Evolutionary conservation across 2,888 invertebrate species (phyloP), one percentile per base, ranked within the genome.

Genomic region (Andrena trimmerana): DNA sequence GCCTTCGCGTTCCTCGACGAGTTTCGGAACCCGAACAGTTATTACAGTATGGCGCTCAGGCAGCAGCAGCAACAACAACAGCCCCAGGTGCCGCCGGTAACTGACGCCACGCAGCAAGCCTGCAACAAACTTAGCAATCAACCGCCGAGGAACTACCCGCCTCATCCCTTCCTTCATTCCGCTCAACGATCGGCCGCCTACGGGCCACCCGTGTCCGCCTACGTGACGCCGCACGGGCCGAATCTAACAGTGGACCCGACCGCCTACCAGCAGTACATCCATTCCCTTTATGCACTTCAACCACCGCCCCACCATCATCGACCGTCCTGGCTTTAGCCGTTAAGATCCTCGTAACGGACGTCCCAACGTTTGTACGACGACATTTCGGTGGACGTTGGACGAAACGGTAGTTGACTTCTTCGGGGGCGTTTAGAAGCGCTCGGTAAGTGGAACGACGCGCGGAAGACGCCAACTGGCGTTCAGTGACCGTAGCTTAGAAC

Each of bases 291-390:
- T 69, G 92, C 93, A 57, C 90, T 94, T 67, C 93, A 92, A 81
- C 92, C 93, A 72, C 92, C 93, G n/a, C 91, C 92, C 3, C 94
- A 93, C 88, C 92, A 92, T 88, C 93, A 93, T 84, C 90, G 94
- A 90, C 92, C 93, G 57, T 91, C 94, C 81, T 94, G 94, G 94
- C 93, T 94, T 83, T 94, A 94, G 94, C 93, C 90, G 83, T 86
- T 84, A 76, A 84, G 82, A 86, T 84, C 83, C 52, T 66, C 85
- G 59, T 83, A 84, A 81, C 57, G n/a, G 69, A 52, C 54, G 59
- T 83, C 71, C 31, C 31, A 57, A 68, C 20, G 70, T 75, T 77
- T 81, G 33, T 66, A 77, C 50, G 50, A 36, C 42, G 69, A 73
- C 65, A 76, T 63, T 80, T 78, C 81, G 75, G 71, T 75, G 73